Conservation (phyloP, 2,888 invertebrate genomes). For the Lasioglossum villosulum region DNA sequence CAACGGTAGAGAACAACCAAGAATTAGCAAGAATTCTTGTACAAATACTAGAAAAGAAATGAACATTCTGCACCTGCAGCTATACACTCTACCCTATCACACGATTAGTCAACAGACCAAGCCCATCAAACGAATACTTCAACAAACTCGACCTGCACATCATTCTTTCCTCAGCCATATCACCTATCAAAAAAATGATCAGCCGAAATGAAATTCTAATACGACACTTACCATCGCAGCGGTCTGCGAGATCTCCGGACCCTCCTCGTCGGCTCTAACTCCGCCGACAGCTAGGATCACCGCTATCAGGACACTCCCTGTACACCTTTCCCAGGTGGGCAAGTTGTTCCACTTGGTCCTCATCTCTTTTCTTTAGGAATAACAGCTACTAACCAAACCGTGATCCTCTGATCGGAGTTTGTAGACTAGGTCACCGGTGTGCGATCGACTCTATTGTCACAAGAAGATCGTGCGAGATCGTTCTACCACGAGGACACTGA, state of each 20-base stretch:
- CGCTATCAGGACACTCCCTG: constrained; percentile 46
- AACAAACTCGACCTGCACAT: neutral
- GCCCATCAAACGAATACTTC: neutral
- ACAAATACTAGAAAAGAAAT: neutral
- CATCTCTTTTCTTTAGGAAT: neutral
- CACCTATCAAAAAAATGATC: neutral
- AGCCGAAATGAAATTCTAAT: neutral
- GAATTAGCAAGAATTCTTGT: neutral
- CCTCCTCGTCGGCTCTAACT: constrained; percentile 60
- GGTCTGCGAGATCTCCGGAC: constrained; percentile 71
- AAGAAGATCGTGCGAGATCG: neutral
- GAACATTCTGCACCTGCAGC: neutral
- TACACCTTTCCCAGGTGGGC: constrained; percentile 22
- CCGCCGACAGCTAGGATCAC: constrained; percentile 53
- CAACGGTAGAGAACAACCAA: neutral
- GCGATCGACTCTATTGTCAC: neutral
- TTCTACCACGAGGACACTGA: constrained; percentile 36
- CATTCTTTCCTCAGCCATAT: no score
- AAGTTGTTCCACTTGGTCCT: constrained; percentile 54
- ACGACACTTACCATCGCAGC: constrained; percentile 79
- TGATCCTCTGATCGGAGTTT: neutral
- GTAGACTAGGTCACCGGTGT: neutral
- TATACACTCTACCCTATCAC: neutral
- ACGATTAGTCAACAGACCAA: neutral
- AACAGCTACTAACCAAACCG: neutral